Evolutionary conservation across 2,888 invertebrate species (phyloP), one percentile per base, ranked within the genome.

Genomic region (Drosophila nr. perissopoda): DNA sequence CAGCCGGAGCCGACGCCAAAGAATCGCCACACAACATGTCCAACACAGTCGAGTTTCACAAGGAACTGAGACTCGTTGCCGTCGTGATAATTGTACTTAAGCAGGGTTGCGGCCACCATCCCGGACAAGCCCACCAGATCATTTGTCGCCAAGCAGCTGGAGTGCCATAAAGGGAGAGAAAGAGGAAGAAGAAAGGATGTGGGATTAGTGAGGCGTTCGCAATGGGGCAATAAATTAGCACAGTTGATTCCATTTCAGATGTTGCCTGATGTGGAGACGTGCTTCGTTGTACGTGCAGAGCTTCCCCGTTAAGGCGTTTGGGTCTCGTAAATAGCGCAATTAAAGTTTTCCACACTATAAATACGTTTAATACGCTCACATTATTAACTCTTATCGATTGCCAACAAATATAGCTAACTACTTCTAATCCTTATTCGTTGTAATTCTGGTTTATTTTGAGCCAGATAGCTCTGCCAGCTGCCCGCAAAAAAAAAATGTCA

Each of bases 1-100:
- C 97, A 97, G 51, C 97, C 97, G 81, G 97, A 97, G 89, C 97
- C 97, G 69, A 97, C 94, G 57, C 97, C 98, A 93, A 97, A 97
- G 80, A 96, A 95, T 70, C 97, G 94, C 93, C 97, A 95, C 62
- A 96, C 93, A 8, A 97, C 96, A 78, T 96, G 89, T 1, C 90
- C 90, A 52, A 90, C 77, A 69, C 93, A 94, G 90, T 90, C 93
- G 91, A 76, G 91, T 78, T 77, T 84, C 45, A 86, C 79, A 45
- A 91, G 90, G n/a, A 83, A 76, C 33, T 81, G 82, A 42, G 91
- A 71, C 38, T 92, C 81, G 11, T 91, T 76, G 29, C 92, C 86
- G n/a, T 92, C 80, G 10, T 93, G 86, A n/a, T 93, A 78, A 78
- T 93, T 93, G 71, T 93, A 91, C 64, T 93, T 93, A 49, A 96